phyloP scores from a whole-genome alignment of 2,888 invertebrate genomes.

The Stenotaenia linearis region DNA sequence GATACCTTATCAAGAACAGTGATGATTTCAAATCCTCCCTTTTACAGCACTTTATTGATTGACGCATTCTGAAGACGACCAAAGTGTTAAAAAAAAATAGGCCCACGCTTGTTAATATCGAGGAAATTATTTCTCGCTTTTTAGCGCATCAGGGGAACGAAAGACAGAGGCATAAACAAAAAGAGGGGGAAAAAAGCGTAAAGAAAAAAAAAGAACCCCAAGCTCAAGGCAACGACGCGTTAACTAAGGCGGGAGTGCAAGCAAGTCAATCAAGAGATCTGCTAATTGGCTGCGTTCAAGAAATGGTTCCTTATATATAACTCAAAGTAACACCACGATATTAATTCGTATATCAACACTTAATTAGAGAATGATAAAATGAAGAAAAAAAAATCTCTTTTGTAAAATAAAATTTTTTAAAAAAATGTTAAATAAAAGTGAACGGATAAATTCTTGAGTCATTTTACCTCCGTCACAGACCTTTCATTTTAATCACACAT shows the following conservation, averaged over 20 bases:
- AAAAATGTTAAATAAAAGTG: background rate
- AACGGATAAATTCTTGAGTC: background rate
- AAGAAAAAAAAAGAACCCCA: background rate
- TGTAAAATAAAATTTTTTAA: background rate
- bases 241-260: background rate
- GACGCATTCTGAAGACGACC: background rate
- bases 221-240: background rate
- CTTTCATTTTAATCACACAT: background rate
- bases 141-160: background rate
- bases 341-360: background rate
- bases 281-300: background rate
- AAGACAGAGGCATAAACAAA: background rate
- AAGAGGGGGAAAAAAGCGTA: background rate
- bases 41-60: background rate
- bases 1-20: background rate
- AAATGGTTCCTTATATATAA: background rate
- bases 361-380: background rate
- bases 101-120: constrained; percentile 16
- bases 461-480: background rate
- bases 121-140: constrained; percentile 30
- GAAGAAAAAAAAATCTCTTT: background rate
- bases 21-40: background rate
- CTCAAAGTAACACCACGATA: background rate
- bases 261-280: background rate
- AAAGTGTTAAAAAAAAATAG: background rate